phyloP scores from a whole-genome alignment of 1,140 invertebrate species.

The Callitettix versicolor region DNA sequence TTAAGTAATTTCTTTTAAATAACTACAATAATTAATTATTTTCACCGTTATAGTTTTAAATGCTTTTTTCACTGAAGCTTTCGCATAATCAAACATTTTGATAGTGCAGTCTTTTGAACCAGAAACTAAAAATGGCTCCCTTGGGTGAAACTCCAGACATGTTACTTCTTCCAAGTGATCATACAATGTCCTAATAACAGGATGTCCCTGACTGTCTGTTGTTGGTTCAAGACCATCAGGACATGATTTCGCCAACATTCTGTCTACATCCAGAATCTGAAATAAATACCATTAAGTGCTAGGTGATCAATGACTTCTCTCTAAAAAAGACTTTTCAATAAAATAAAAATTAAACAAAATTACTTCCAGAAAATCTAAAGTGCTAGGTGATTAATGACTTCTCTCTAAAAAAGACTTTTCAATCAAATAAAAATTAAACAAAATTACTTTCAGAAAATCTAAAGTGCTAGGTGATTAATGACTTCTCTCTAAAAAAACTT shows the following conservation, averaged over 20 bases:
- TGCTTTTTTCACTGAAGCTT: conserved; percentile 95
- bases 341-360: too few species aligned
- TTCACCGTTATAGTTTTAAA: conserved; percentile 80
- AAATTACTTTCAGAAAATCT: too few species aligned
- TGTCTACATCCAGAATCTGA: conserved; percentile 90
- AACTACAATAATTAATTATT: too few species aligned
- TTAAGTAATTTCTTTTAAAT: too few species aligned
- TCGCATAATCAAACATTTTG: conserved; percentile 95
- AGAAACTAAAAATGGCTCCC: conserved; percentile 83
- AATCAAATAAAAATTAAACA: too few species aligned
- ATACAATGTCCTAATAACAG: conserved; percentile 96
- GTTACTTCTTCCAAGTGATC: conserved; percentile 97
- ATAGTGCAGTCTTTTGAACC: conserved; percentile 89
- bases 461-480: too few species aligned
- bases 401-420: too few species aligned
- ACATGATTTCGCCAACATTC: conserved; percentile 91
- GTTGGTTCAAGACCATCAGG: conserved; percentile 67
- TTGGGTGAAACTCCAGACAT: conserved; percentile 91
- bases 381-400: too few species aligned
- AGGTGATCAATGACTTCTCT: too few species aligned
- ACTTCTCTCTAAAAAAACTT: too few species aligned
- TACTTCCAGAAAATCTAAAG: too few species aligned
- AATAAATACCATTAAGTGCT: conserved; percentile 11
- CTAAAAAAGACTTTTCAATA: too few species aligned
- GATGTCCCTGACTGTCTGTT: conserved; percentile 70